Base-by-base conservation (phyloP, 2,797 vertebrate genomes). In the Perodicticus potto region DNA sequence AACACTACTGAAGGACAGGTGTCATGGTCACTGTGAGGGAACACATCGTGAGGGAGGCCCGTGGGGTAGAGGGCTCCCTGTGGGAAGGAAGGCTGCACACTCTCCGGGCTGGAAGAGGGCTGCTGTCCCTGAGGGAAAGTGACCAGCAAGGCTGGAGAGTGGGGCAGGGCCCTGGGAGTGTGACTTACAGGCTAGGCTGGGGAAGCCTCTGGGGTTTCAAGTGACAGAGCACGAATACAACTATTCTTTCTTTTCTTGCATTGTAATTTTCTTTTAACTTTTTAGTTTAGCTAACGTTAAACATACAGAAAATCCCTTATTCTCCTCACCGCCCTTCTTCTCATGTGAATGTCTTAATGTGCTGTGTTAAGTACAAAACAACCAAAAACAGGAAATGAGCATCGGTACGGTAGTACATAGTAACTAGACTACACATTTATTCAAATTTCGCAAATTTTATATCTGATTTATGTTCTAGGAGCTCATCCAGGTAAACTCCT, bases 51-150 rank as follows among this genome's bases (percentile, higher is more conserved):
- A 16, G 9, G 57, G 72, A 37, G 40, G 57, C 34, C 19, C 0
- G 0, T 17, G 14, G 86, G 78, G 57, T 1, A n/a, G 59, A 81
- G 83, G 32, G 13, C 45, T 55, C 2, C 1, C 12, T n/a, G 32
- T 59, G 45, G 74, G 57, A 40, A 86, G 72, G 49, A 69, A 9
- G 7, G 7, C n/a, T 76, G 53, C 63, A 55, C 59, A 59, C 61
- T 81, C 77, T 53, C 85, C 61, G 80, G 81, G 89, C 86, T 90
- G 78, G 93, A 72, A 86, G 59, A 67, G 25, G 65, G 45, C 45
- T 43, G 45, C 23, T 17, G 29, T 53, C 40, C 19, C 89, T 32
- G 32, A 89, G 91, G 88, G 55, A 72, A 53, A 92, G 80, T 32
- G 40, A 94, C 72, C 20, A 3, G 20, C 16, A 69, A 86, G 32